Conservation (phyloP, 2,797 vertebrate genomes). For the Eospalax fontanierii region DNA sequence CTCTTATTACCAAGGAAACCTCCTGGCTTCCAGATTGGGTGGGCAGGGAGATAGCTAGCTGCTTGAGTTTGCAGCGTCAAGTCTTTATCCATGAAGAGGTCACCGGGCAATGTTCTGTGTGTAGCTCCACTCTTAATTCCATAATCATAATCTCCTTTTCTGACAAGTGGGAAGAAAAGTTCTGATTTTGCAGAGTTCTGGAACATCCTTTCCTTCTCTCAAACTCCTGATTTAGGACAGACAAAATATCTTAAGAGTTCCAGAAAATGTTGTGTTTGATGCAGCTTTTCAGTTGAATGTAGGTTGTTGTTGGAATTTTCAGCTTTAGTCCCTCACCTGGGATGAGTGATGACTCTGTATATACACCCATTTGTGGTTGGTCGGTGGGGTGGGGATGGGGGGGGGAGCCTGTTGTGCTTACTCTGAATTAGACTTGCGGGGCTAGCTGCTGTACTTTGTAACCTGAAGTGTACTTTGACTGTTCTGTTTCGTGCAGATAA, state of each 20-base stretch:
- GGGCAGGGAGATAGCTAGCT: neutral
- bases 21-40: neutral
- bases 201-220: conserved; percentile 63
- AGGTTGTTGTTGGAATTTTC: conserved; percentile 87
- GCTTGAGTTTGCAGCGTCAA: conserved; percentile 60
- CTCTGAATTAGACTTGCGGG: conserved; percentile 91
- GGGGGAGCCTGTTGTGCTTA: conserved; percentile 90
- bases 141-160: neutral
- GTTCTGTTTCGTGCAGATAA: conserved; percentile 90
- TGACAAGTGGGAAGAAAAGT: conserved; percentile 46
- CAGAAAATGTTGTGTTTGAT: conserved; percentile 93
- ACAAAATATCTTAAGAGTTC: conserved; percentile 84
- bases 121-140: conserved; percentile 68
- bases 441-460: conserved; percentile 93
- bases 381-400: conserved; percentile 68
- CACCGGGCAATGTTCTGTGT: conserved; percentile 59
- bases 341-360: conserved; percentile 89
- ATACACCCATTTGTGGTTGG: conserved; percentile 88
- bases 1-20: conserved; percentile 4
- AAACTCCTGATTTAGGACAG: conserved; percentile 58
- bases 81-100: conserved; percentile 36
- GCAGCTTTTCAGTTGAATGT: conserved; percentile 91
- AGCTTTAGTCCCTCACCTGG: conserved; percentile 88
- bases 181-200: conserved; percentile 44
- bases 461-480: conserved; percentile 93